These are phyloP conservation scores for Chaetodon trifasciatus DNA, from an alignment of 2,797 vertebrate species.

Conservation along the genomic window DNA sequence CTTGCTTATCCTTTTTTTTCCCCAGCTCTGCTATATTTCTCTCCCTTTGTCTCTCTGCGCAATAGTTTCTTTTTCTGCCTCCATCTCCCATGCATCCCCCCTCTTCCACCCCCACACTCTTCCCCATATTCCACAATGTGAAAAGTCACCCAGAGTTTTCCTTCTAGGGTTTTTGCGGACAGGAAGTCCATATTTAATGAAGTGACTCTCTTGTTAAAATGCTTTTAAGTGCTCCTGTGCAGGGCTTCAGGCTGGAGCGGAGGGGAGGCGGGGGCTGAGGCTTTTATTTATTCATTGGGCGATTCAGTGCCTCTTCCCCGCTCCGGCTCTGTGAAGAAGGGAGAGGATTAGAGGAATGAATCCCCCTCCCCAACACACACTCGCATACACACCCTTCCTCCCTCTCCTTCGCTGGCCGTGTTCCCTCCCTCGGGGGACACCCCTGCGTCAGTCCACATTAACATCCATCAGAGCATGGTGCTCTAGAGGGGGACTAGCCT, in stretches of 20 bases:
- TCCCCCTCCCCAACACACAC: conserved; percentile 35
- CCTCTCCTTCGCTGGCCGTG: conserved; percentile 78
- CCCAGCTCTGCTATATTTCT: conserved; percentile 56
- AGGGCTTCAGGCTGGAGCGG: conserved; percentile 74
- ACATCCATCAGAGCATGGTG: conserved; percentile 85
- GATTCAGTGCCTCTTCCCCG: conserved; percentile 79
- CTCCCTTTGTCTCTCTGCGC: conserved; percentile 64
- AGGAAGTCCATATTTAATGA: conserved; percentile 90
- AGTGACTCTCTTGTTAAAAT: conserved; percentile 87
- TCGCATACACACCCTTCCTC: conserved; percentile 50
- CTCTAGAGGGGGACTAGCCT: conserved; percentile 75
- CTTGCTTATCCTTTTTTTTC: conserved; percentile 54
- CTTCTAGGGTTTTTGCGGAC: conserved; percentile 80
- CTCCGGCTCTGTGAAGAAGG: conserved; percentile 78
- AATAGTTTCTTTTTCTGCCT: conserved; percentile 54
- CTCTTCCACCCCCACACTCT: conserved; percentile 17
- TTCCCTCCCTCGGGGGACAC: conserved; percentile 85
- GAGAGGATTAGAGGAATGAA: conserved; percentile 84
- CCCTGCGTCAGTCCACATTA: conserved; percentile 88
- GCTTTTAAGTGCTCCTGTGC: conserved; percentile 87
- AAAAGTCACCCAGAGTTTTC: conserved; percentile 79
- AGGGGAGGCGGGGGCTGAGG: conserved; percentile 64
- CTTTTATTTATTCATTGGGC: conserved; percentile 89
- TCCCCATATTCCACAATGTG: conserved; percentile 61
- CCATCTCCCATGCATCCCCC: conserved; percentile 33